Evolutionary conservation across 1,140 invertebrate species (phyloP), one percentile per base, ranked within the genome.

Genomic region (Zaprionus ornatus): DNA sequence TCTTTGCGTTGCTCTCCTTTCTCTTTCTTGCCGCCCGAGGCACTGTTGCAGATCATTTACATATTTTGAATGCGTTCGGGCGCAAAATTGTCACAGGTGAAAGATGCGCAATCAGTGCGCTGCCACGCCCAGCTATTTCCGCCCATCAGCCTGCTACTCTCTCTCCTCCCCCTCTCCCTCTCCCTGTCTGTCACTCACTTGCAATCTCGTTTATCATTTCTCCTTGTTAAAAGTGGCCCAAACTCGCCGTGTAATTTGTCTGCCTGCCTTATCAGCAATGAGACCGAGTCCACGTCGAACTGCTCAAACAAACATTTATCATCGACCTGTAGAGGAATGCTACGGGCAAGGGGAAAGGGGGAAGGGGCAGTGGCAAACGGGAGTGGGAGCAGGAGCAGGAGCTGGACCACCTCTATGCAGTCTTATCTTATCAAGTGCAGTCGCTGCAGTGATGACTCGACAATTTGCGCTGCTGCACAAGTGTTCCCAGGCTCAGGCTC

Each of bases 41-140:
- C 77, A 68, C 69, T 67, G 79, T 72, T 52, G 65, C 63, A 69
- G 63, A 75, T 67, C 52, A 88, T 88, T 88, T 88, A 75, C 84
- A 88, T 88, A 87, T 84, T 90, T 87, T 77, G 70, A 77, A 64
- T 74, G 85, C 75, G n/a, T 45, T 76, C 54, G 23, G n/a, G 54
- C 79, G 79, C 72, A 61, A 88, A 80, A 87, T 87, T 88, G 84
- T 88, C 84, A 88, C 84, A 88, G 84, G 85, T 88, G 85, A 88
- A 87, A 88, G 75, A 78, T 75, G 73, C 69, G 79, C 81, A 84
- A 80, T 67, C 64, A 74, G 21, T 12, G 27, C 66, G 45, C 32
- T 17, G 61, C 64, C 71, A 69, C 70, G 72, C 71, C 68, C 50
- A 55, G 45, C 60, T 37, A 75, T 75, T 71, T 72, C 62, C 68